Evolutionary conservation across 2,888 invertebrate species (phyloP).

Genomic region (Proisotoma minuta): DNA sequence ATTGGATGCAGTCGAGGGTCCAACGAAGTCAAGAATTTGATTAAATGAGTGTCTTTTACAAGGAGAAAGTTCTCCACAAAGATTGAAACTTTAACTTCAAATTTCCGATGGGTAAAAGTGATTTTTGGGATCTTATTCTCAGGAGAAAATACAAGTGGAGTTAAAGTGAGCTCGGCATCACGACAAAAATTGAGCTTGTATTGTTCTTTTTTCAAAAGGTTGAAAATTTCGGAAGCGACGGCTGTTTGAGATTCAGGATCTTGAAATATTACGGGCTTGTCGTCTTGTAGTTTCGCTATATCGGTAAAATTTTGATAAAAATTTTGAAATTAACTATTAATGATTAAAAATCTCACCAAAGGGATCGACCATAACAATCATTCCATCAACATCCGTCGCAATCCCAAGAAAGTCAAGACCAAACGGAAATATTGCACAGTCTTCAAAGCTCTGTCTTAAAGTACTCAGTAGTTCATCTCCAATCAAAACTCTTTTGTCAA

Average conservation of each 20-base stretch:
- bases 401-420: slow-evolving; percentile 25
- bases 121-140: slow-evolving; percentile 16
- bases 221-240: not conserved
- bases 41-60: slow-evolving; percentile 24
- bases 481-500: not conserved
- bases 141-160: slow-evolving; percentile 10
- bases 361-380: slow-evolving; percentile 23
- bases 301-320: not conserved
- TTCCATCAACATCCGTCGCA: slow-evolving; percentile 23
- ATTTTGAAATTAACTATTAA: not conserved
- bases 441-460: slow-evolving; percentile 15
- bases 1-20: slow-evolving; percentile 17
- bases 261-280: slow-evolving; percentile 13
- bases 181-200: slow-evolving; percentile 27
- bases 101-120: slow-evolving; percentile 24
- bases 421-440: slow-evolving; percentile 16
- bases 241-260: slow-evolving; percentile 12
- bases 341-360: slow-evolving; percentile 12
- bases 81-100: slow-evolving; percentile 20
- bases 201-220: slow-evolving; percentile 16
- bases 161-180: slow-evolving; percentile 16
- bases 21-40: slow-evolving; percentile 23
- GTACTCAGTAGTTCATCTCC: slow-evolving; percentile 1
- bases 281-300: not conserved
- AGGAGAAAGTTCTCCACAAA: slow-evolving; percentile 23